Evolutionary conservation across 2,888 invertebrate genomes (phyloP).

Genomic region (Digitonthophagus gazella): DNA sequence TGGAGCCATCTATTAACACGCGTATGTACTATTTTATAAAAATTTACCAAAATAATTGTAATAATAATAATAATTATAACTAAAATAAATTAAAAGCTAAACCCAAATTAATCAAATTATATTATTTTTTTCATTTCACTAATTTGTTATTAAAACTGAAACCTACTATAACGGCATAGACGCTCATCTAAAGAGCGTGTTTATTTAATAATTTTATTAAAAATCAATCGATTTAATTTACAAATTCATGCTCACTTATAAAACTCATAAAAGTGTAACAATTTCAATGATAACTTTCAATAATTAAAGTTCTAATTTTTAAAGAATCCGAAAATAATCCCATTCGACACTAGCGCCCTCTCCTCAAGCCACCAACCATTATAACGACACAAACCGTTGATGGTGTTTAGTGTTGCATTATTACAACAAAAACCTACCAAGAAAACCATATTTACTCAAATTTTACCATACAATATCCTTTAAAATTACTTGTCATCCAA

Average conservation of each 20-base stretch:
- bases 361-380: not conserved
- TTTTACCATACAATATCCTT: too few relatives aligned
- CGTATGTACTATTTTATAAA: too few relatives aligned
- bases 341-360: not conserved
- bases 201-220: not conserved
- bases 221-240: not conserved
- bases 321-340: not conserved
- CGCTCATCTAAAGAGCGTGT: too few relatives aligned
- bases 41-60: too few relatives aligned
- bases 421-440: not conserved
- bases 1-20: too few relatives aligned
- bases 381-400: not conserved
- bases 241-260: not conserved
- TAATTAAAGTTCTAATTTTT: not conserved
- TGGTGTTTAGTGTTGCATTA: not conserved
- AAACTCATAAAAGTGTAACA: too few relatives aligned
- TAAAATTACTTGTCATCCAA: too few relatives aligned
- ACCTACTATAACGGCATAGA: not conserved
- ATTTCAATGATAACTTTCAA: too few relatives aligned
- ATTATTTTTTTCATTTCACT: not conserved
- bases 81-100: too few relatives aligned
- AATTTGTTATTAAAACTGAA: not conserved
- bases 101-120: too few relatives aligned
- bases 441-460: not conserved
- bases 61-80: too few relatives aligned